Evolutionary conservation across 2,888 invertebrate genomes (phyloP), one percentile per base, ranked within the genome.

Genomic region (Timandra comae): DNA sequence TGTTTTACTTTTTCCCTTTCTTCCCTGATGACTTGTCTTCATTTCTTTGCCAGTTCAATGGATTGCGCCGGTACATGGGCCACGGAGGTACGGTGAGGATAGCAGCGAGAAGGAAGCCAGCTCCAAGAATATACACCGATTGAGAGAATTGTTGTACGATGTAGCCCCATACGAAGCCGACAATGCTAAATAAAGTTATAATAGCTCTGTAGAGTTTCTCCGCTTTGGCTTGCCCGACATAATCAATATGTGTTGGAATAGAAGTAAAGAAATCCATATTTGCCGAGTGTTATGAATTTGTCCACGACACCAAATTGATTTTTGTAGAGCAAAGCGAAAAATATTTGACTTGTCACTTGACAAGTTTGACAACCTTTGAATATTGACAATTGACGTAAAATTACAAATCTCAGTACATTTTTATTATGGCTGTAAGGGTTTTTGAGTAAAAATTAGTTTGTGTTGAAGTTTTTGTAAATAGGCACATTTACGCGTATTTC

Each of bases 91-190:
- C 91, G 0, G 96, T 96, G 26, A 97, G 72, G 61, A 97, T 78
- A 23, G 94, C 91, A 26, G 97, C 96, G 43, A 98, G 79, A 1
- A 93, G 85, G 63, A 97, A 97, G 43, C 98, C 98, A 56, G 95
- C 96, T 19, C 94, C 94, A 29, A 98, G 86, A 61, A 97, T 95
- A 60, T 96, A 96, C 16, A 98, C 94, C 1, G 97, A 97, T 70
- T 96, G 96, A 0, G 97, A 98, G 69, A 98, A 98, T 70, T 97
- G 96, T 70, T 98, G 97, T 47, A 96, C 95, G 29, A 94, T 90
- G 58, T 95, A 97, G 22, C 98, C 98, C 94, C 96, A 97, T 33
- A 93, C 86, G 34, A 98, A 88, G 5, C 98, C 98, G 32, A 97
- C 94, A 44, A 91, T 93, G 40, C 96, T 97, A 85, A 97, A 97